Conservation (phyloP, 2,888 invertebrate species). For the Hemicrepidius hirtus region DNA sequence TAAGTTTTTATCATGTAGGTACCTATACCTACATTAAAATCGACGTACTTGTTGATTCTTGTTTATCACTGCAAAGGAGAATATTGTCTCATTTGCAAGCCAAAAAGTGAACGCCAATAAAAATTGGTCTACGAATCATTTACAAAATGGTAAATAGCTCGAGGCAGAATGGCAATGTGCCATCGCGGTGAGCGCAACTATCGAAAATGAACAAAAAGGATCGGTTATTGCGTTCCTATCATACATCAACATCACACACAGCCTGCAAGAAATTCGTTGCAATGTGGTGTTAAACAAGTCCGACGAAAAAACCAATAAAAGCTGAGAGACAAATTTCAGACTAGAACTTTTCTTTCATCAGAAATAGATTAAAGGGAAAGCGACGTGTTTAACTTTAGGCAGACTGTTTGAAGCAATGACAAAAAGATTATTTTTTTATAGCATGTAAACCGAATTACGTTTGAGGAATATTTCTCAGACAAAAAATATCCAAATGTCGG, state of each 20-base stretch:
- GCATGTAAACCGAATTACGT: background rate
- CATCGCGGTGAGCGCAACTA: constrained; percentile 4
- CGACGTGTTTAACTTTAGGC: constrained; percentile 12
- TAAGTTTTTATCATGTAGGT: too few relatives aligned
- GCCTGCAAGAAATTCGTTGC: constrained; percentile 24
- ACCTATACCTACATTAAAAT: too few relatives aligned
- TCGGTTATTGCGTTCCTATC: constrained; percentile 13
- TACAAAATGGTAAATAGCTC: constrained; percentile 13
- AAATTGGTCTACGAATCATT: constrained; percentile 11
- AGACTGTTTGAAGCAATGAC: constrained; percentile 8
- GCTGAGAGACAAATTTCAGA: constrained; percentile 11
- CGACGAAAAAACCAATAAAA: constrained; percentile 12
- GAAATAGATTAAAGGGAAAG: constrained; percentile 20
- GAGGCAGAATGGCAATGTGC: constrained; percentile 13
- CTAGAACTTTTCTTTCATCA: constrained; percentile 19
- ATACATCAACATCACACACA: constrained; percentile 25
- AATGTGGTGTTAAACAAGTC: constrained; percentile 16
- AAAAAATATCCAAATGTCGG: constrained; percentile 14
- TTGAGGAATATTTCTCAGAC: background rate
- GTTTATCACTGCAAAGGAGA: background rate
- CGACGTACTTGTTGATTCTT: too few relatives aligned
- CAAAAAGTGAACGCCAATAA: background rate
- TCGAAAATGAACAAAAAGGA: constrained; percentile 2
- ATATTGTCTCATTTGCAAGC: background rate
- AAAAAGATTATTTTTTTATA: constrained; percentile 24